phyloP scores from a whole-genome alignment of 2,113 vertebrate genomes.

The Aspidoscelis tigris region DNA sequence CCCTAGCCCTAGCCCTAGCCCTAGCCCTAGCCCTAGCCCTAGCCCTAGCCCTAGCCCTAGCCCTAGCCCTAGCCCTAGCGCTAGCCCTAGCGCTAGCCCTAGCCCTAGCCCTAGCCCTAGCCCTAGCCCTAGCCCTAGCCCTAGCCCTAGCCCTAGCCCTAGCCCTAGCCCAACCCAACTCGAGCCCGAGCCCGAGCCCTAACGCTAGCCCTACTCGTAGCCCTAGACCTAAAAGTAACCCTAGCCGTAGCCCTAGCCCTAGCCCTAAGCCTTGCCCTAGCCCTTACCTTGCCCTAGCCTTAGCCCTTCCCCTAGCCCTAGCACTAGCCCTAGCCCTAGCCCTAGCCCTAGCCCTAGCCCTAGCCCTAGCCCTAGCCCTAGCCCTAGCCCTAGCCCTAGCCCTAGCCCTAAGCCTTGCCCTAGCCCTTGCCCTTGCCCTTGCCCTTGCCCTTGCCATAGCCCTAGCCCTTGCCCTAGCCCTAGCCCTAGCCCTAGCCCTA shows the following conservation, averaged over 20 bases:
- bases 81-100: not conserved
- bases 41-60: not conserved
- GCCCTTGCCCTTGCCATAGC: not conserved
- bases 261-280: not conserved
- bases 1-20: not conserved
- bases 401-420: not conserved
- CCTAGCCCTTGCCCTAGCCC: not conserved
- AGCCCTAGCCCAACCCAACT: not conserved
- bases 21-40: not conserved
- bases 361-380: not conserved
- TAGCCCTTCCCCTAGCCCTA: no score
- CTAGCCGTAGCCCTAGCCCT: not conserved
- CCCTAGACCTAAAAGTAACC: no score
- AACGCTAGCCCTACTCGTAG: no score
- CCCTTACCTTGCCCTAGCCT: not conserved
- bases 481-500: not conserved
- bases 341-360: not conserved
- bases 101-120: not conserved
- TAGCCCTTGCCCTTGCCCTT: not conserved
- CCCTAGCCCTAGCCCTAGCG: not conserved
- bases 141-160: conserved; percentile 2
- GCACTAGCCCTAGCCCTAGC: not conserved
- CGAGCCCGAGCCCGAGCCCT: not conserved
- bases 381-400: not conserved
- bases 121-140: conserved; percentile 1